Evolutionary conservation across 2,797 vertebrate genomes (phyloP).

Genomic region (Typhlichthys subterraneus): DNA sequence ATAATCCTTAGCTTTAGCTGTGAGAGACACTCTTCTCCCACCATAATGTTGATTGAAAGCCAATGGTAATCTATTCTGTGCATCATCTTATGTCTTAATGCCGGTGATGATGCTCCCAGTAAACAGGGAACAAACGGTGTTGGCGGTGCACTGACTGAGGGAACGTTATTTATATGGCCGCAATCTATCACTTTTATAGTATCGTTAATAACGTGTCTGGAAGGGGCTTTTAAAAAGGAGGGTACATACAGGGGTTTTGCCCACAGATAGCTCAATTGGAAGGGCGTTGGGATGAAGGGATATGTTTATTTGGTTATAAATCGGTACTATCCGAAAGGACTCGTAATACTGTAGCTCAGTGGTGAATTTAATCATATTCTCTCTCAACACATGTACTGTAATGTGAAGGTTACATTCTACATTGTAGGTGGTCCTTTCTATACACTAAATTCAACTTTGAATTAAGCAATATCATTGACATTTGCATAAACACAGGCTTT

Average conservation of each 20-base stretch:
- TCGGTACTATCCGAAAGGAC: slow-evolving; percentile 3
- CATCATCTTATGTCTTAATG: slow-evolving; percentile 14
- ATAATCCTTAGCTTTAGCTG: neutral
- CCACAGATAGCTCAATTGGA: slow-evolving; percentile 31
- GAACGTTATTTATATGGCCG: slow-evolving; percentile 68
- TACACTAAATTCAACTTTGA: too few species aligned
- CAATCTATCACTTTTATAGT: slow-evolving; percentile 72
- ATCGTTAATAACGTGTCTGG: slow-evolving; percentile 71
- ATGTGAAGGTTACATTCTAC: neutral
- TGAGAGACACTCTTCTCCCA: slow-evolving; percentile 17
- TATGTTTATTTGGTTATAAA: slow-evolving; percentile 20
- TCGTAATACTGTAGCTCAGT: neutral
- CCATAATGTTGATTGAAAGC: neutral
- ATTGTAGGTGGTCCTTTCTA: neutral
- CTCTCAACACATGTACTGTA: neutral
- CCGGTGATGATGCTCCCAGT: slow-evolving; percentile 33
- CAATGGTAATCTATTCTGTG: neutral
- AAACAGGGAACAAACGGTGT: slow-evolving; percentile 48
- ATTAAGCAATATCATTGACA: too few species aligned
- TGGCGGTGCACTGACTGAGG: slow-evolving; percentile 20
- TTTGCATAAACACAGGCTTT: too few species aligned
- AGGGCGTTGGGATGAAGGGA: slow-evolving; percentile 15
- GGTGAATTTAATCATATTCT: neutral
- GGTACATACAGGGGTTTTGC: slow-evolving; percentile 39
- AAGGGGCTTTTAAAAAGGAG: slow-evolving; percentile 53